Conservation (phyloP, 2,888 invertebrate genomes). For the Chymomyza amoena region DNA sequence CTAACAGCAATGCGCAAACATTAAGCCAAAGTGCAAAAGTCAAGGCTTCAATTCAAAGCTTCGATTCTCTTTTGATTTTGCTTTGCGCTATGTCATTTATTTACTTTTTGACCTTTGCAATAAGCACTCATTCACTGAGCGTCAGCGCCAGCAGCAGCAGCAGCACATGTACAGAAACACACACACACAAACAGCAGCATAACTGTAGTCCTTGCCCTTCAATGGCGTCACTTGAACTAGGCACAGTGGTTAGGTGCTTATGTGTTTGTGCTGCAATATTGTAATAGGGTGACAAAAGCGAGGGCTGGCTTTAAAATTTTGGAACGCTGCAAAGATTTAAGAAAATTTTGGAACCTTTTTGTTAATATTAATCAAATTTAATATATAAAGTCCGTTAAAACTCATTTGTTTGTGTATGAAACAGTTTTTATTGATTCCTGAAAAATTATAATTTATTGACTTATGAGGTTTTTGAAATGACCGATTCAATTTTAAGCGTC, state of each 20-base stretch:
- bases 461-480: no score
- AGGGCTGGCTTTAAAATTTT: no score
- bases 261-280: neutral
- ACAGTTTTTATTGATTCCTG: no score
- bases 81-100: constrained; percentile 19
- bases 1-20: constrained; percentile 28
- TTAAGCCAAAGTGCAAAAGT: constrained; percentile 67
- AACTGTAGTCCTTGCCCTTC: constrained; percentile 18
- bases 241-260: constrained; percentile 34
- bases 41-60: constrained; percentile 50
- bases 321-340: no score
- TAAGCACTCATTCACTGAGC: constrained; percentile 31
- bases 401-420: no score
- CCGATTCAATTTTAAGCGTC: no score
- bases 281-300: neutral
- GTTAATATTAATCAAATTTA: no score
- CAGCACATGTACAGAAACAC: neutral
- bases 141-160: constrained; percentile 11
- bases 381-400: no score
- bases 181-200: constrained; percentile 25
- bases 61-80: constrained; percentile 24
- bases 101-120: constrained; percentile 58
- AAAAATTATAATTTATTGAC: no score
- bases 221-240: neutral
- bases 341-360: no score